Evolutionary conservation across 2,888 invertebrate species (phyloP).

Genomic region (Sarcophaga rosellei): DNA sequence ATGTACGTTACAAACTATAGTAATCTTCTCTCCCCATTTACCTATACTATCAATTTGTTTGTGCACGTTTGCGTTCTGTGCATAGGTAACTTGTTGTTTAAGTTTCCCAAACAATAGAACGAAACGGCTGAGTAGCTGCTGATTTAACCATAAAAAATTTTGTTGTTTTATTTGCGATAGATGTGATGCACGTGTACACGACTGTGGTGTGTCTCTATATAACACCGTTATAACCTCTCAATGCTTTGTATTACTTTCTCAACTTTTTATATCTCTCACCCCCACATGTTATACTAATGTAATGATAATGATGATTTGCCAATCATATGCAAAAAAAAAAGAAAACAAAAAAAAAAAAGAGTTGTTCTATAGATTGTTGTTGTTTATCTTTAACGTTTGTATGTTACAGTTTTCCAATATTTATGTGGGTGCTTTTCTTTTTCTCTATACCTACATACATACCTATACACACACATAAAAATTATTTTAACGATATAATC

Average conservation of each 20-base stretch:
- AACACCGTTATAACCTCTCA: no score
- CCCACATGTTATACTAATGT: background rate
- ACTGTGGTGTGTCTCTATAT: conserved; percentile 24
- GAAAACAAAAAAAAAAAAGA: background rate
- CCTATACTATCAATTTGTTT: background rate
- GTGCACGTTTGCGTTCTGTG: no score
- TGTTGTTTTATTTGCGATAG: background rate
- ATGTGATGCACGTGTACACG: conserved; percentile 50
- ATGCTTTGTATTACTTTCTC: no score
- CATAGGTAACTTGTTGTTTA: background rate
- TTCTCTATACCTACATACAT: background rate
- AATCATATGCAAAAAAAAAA: conserved; percentile 8
- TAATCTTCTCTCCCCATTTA: background rate
- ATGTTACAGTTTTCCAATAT: conserved; percentile 32
- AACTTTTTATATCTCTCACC: background rate
- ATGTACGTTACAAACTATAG: no score
- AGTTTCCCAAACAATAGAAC: conserved; percentile 27
- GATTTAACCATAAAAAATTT: conserved; percentile 36
- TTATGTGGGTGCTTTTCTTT: conserved; percentile 57
- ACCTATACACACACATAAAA: background rate
- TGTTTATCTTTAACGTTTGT: conserved; percentile 35
- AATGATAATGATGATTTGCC: conserved; percentile 10
- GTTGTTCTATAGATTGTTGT: conserved; percentile 24
- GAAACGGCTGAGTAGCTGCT: conserved; percentile 17
- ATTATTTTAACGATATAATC: background rate